Conservation (phyloP, 2,113 vertebrate genomes). For the Sceloporus undulatus region DNA sequence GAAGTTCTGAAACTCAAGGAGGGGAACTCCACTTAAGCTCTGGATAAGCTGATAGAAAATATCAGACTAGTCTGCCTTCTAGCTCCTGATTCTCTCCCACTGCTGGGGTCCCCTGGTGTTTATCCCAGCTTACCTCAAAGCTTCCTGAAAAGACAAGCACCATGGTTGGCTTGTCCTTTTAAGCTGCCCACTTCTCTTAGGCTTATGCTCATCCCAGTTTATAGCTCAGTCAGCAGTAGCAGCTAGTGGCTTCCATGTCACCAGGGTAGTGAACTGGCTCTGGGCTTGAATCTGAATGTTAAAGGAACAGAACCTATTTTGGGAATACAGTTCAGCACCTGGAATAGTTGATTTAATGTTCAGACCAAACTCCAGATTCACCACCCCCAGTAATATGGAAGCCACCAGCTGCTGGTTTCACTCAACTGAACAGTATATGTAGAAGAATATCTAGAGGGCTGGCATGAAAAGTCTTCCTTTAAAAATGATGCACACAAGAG, state of each 20-base stretch:
- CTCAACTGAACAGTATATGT: conserved; percentile 1
- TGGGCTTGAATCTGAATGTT: too few species aligned
- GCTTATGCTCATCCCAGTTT: background rate
- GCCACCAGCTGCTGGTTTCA: too few species aligned
- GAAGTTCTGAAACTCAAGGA: conserved; percentile 8
- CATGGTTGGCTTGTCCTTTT: background rate
- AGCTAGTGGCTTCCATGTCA: too few species aligned
- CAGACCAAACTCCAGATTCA: too few species aligned
- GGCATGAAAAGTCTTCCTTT: conserved; percentile 41
- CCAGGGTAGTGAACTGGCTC: too few species aligned
- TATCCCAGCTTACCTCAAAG: conserved; percentile 29
- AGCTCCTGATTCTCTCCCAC: conserved; percentile 20
- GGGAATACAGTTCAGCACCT: too few species aligned
- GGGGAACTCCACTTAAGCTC: background rate
- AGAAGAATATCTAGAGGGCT: conserved; percentile 25
- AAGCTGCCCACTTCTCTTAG: conserved; percentile 29
- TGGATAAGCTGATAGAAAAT: conserved; percentile 10
- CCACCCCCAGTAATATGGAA: too few species aligned
- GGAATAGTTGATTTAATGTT: too few species aligned
- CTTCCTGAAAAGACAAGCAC: conserved; percentile 23
- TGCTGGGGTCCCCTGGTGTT: conserved; percentile 29
- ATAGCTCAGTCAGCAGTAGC: conserved; percentile 5
- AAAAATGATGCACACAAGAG: conserved; percentile 21
- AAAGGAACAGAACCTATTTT: too few species aligned
- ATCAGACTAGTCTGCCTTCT: conserved; percentile 23